These are phyloP conservation scores for Dunckerocampus dactyliophorus DNA, from an alignment of 2,113 vertebrate species.

Conservation along the genomic window DNA sequence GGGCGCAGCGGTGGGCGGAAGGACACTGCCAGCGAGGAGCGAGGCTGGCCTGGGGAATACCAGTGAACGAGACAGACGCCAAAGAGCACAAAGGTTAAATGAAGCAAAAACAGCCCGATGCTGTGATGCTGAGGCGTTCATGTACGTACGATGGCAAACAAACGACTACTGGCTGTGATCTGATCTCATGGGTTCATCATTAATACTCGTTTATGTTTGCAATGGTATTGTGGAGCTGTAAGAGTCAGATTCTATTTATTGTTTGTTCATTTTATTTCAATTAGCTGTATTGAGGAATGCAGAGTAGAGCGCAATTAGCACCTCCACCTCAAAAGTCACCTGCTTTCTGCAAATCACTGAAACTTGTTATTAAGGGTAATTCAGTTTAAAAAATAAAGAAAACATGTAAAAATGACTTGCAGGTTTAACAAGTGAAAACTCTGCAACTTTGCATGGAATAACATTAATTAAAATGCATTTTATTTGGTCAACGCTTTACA, in stretches of 20 bases:
- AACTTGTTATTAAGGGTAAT: background rate
- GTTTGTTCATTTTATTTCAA: background rate
- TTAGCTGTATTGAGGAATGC: background rate
- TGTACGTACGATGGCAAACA: constrained; percentile 18
- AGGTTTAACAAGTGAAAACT: too few relatives aligned
- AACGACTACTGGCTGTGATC: constrained; percentile 4
- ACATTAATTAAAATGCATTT: background rate
- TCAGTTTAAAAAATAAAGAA: background rate
- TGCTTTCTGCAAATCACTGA: background rate
- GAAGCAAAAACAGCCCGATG: constrained; percentile 23
- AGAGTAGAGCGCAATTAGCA: too few relatives aligned
- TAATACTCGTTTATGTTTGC: background rate
- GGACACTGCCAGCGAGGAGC: constrained; percentile 28
- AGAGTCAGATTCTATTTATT: background rate
- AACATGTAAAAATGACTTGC: background rate
- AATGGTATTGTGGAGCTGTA: background rate
- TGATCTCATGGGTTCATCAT: background rate
- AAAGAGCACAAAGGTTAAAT: constrained; percentile 43
- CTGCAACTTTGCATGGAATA: too few relatives aligned
- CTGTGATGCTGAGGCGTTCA: background rate
- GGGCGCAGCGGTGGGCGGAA: constrained; percentile 21
- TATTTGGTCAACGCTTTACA: too few relatives aligned
- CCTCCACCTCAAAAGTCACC: background rate
- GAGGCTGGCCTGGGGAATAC: constrained; percentile 2
- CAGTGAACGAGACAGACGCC: constrained; percentile 1